Evolutionary conservation across 2,888 invertebrate genomes (phyloP).

Genomic region (Acleris cristana): DNA sequence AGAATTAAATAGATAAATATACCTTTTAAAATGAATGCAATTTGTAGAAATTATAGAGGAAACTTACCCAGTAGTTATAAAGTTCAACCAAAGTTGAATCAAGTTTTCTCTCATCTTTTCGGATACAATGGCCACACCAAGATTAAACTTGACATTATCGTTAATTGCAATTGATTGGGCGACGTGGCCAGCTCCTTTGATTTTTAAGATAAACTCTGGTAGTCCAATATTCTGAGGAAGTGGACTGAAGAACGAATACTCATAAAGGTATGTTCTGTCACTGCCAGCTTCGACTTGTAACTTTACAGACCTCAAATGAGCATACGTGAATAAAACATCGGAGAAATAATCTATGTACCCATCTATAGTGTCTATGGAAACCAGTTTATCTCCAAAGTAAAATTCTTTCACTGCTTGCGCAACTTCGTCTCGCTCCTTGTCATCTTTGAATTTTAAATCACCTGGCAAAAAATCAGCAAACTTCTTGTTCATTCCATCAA

Average conservation of each 20-base stretch:
- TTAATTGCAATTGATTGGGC: slow-evolving; percentile 46
- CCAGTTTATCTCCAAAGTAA: slow-evolving; percentile 54
- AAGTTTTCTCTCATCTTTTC: slow-evolving; percentile 46
- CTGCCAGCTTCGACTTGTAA: slow-evolving; percentile 49
- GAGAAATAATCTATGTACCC: slow-evolving; percentile 53
- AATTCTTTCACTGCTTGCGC: slow-evolving; percentile 50
- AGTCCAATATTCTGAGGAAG: slow-evolving; percentile 41
- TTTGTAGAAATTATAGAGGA: background rate
- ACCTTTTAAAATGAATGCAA: no score
- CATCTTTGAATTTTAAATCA: slow-evolving; percentile 54
- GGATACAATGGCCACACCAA: slow-evolving; percentile 41
- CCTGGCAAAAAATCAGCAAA: slow-evolving; percentile 62
- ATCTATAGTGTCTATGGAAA: slow-evolving; percentile 48
- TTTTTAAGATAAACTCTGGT: slow-evolving; percentile 46
- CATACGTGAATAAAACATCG: slow-evolving; percentile 61
- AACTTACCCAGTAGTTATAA: slow-evolving; percentile 54
- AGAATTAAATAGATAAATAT: no score
- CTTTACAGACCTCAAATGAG: slow-evolving; percentile 49
- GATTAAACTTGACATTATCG: slow-evolving; percentile 17
- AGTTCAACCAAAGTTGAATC: slow-evolving; percentile 57
- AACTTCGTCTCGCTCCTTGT: slow-evolving; percentile 49
- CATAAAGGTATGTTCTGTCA: slow-evolving; percentile 55
- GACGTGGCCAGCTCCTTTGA: slow-evolving; percentile 54
- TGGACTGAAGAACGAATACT: slow-evolving; percentile 49
- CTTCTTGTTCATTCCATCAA: slow-evolving; percentile 53